Evolutionary conservation across 2,888 invertebrate genomes (phyloP).

Genomic region (Desoria tigrina): DNA sequence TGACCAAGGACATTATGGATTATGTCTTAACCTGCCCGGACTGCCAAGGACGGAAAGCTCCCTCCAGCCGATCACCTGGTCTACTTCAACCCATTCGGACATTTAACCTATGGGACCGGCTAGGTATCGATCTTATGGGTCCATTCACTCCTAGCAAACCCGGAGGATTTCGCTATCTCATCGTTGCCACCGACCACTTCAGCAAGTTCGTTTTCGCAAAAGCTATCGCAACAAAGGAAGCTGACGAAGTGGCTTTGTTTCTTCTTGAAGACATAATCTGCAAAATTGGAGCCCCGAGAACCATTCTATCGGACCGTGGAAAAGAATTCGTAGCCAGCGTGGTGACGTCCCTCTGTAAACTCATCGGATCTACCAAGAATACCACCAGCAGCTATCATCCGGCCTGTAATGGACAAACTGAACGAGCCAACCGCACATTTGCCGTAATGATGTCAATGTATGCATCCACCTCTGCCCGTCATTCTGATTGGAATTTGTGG

Average conservation of each 20-base stretch:
- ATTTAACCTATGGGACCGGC: neutral
- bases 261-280: too few species aligned
- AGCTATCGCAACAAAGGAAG: neutral
- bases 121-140: neutral
- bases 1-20: too few species aligned
- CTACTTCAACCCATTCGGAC: neutral
- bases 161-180: neutral
- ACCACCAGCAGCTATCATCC: too few species aligned
- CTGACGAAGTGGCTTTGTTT: neutral
- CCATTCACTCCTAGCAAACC: neutral
- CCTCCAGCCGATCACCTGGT: neutral
- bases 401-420: constrained; percentile 47
- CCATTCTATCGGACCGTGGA: too few species aligned
- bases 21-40: too few species aligned
- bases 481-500: constrained; percentile 45
- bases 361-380: too few species aligned
- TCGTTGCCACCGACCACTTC: neutral
- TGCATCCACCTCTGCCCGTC: constrained; percentile 22
- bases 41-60: too few species aligned
- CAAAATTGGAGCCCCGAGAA: too few species aligned
- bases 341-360: too few species aligned
- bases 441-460: too few species aligned
- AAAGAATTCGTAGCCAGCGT: too few species aligned
- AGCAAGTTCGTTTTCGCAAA: neutral
- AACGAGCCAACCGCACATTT: constrained; percentile 41